Percentiles rank a stretch among this genome's conserved stretches.
Evolutionary conservation across 2,113 vertebrate genomes (phyloP).

Genomic region (Chionomys nivalis): DNA sequence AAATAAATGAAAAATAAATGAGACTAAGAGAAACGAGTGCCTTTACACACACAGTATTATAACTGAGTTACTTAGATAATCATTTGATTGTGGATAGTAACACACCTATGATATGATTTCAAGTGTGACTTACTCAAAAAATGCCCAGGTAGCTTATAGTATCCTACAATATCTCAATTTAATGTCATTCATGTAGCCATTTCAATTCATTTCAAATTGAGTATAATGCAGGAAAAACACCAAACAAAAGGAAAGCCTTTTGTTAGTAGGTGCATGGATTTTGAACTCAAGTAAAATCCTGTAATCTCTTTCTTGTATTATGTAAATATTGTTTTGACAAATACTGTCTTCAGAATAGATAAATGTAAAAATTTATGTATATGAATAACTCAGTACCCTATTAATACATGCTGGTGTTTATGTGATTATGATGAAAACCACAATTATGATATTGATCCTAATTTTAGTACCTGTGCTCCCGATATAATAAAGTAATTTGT

Average conservation of each 20-base stretch:
- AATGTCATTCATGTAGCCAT: neutral
- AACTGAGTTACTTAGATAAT: neutral
- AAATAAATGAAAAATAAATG: neutral
- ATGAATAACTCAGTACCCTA: neutral
- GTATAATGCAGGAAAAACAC: neutral
- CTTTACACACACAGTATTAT: neutral
- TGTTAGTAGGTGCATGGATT: neutral
- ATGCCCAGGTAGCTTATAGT: fast-evolving
- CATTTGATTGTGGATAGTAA: no score
- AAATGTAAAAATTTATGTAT: neutral
- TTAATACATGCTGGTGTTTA: neutral
- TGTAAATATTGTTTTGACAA: neutral
- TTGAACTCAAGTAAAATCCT: neutral
- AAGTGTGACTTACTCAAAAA: neutral
- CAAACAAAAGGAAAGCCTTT: neutral
- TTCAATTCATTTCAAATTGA: neutral
- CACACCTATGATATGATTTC: neutral
- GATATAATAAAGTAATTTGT: neutral
- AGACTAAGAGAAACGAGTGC: neutral
- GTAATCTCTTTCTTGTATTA: neutral
- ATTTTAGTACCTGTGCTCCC: neutral
- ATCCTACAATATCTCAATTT: neutral
- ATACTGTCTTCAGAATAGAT: neutral
- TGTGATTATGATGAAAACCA: neutral
- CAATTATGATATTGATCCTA: neutral